Conservation (phyloP, 2,797 vertebrate species). For the Sebastes trivittatus region DNA sequence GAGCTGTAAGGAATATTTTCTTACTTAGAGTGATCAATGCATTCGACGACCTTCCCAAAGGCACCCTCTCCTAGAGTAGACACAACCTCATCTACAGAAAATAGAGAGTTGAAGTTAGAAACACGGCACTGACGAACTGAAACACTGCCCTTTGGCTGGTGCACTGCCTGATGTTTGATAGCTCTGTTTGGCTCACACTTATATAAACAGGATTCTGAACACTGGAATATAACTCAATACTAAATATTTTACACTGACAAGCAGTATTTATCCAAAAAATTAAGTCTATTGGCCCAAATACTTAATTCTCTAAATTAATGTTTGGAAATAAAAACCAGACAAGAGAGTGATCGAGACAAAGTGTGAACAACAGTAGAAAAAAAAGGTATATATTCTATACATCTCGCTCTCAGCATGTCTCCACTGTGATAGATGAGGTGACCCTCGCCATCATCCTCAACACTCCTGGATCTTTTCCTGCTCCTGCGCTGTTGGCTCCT, state of each 20-base stretch:
- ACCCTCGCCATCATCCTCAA: slow-evolving; percentile 99
- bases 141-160: slow-evolving; percentile 62
- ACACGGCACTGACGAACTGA: slow-evolving; percentile 31
- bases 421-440: slow-evolving; percentile 98
- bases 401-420: slow-evolving; percentile 98
- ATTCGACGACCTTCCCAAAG: slow-evolving; percentile 98
- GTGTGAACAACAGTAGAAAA: slow-evolving; percentile 88
- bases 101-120: slow-evolving; percentile 69
- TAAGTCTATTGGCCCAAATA: slow-evolving; percentile 63
- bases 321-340: slow-evolving; percentile 77
- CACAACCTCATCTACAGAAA: slow-evolving; percentile 95
- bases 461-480: slow-evolving; percentile 93
- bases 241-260: slow-evolving; percentile 63
- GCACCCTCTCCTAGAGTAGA: slow-evolving; percentile 96
- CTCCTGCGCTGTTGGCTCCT: slow-evolving; percentile 89
- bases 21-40: slow-evolving; percentile 94
- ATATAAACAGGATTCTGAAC: slow-evolving; percentile 51
- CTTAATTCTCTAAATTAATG: slow-evolving; percentile 57
- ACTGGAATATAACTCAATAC: slow-evolving; percentile 55
- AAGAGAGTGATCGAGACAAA: slow-evolving; percentile 80
- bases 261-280: slow-evolving; percentile 50
- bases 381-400: slow-evolving; percentile 94
- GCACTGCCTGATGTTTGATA: slow-evolving; percentile 63
- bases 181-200: slow-evolving; percentile 51
- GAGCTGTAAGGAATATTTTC: background rate